Conservation (phyloP, 1,140 invertebrate genomes). For the Tetragonula clypearis region DNA sequence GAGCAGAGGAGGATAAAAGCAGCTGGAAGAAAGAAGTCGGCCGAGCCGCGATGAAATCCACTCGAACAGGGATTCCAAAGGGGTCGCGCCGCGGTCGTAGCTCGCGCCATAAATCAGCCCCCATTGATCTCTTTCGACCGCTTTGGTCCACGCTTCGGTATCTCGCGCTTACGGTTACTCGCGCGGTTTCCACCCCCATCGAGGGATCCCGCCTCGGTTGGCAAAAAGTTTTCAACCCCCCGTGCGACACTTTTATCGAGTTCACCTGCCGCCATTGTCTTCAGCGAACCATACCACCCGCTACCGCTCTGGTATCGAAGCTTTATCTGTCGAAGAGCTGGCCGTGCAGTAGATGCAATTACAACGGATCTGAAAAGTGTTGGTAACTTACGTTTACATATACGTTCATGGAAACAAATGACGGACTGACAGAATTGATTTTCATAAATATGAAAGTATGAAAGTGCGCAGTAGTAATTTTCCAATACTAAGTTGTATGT, state of each 20-base stretch:
- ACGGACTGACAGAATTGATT: too few relatives aligned
- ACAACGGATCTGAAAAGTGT: too few relatives aligned
- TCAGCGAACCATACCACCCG: not conserved
- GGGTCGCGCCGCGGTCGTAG: constrained; percentile 63
- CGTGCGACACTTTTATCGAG: constrained; percentile 50
- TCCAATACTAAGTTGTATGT: too few relatives aligned
- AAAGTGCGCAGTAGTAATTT: too few relatives aligned
- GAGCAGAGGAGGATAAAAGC: too few relatives aligned
- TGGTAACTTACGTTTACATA: too few relatives aligned
- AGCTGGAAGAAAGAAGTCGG: not conserved
- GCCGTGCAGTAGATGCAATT: too few relatives aligned
- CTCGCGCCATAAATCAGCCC: constrained; percentile 71
- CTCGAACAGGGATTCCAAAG: constrained; percentile 54
- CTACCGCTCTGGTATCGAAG: too few relatives aligned
- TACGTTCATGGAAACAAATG: too few relatives aligned
- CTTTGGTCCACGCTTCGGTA: constrained; percentile 41
- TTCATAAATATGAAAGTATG: too few relatives aligned
- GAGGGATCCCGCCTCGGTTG: not conserved
- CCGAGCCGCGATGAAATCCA: constrained; percentile 56
- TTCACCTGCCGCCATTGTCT: constrained; percentile 1
- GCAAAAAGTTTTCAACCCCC: constrained; percentile 50
- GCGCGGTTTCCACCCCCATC: too few relatives aligned
- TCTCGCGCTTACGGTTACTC: constrained; percentile 40
- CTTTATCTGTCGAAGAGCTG: too few relatives aligned
- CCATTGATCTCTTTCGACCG: constrained; percentile 65